Evolutionary conservation across 2,797 vertebrate genomes (phyloP).

Genomic region (Neoniphon sammara): DNA sequence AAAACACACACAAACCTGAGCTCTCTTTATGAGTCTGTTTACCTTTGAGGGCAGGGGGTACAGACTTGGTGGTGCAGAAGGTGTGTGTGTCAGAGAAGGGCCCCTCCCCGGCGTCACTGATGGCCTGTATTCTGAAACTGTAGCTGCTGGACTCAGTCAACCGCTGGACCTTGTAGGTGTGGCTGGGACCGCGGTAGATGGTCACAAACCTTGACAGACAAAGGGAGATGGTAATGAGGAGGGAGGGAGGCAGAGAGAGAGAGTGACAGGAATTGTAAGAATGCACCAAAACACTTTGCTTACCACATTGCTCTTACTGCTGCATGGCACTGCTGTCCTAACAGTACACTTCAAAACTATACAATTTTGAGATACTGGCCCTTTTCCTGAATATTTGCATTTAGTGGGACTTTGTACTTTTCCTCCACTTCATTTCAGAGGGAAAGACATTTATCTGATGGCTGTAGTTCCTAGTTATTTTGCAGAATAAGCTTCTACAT

Average conservation of each 20-base stretch:
- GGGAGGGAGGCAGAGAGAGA: background rate
- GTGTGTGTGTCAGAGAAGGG: slow-evolving; percentile 91
- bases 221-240: background rate
- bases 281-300: background rate
- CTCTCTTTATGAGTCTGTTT: slow-evolving; percentile 3
- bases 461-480: too few species aligned
- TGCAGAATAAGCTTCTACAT: too few species aligned
- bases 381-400: too few species aligned
- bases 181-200: slow-evolving; percentile 96
- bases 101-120: slow-evolving; percentile 93
- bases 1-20: slow-evolving; percentile 1
- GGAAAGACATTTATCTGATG: too few species aligned
- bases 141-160: slow-evolving; percentile 93
- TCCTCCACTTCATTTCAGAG: too few species aligned
- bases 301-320: background rate
- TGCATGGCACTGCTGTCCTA: background rate
- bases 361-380: too few species aligned
- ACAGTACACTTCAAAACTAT: too few species aligned
- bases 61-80: slow-evolving; percentile 94
- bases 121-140: slow-evolving; percentile 95
- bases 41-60: slow-evolving; percentile 98
- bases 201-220: slow-evolving; percentile 88
- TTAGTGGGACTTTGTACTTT: too few species aligned
- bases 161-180: slow-evolving; percentile 97
- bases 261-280: too few species aligned